Percentiles rank a stretch among this genome's conserved stretches.
Evolutionary conservation across 2,888 invertebrate genomes (phyloP).

Genomic region (Mesorhabditis sp.): DNA sequence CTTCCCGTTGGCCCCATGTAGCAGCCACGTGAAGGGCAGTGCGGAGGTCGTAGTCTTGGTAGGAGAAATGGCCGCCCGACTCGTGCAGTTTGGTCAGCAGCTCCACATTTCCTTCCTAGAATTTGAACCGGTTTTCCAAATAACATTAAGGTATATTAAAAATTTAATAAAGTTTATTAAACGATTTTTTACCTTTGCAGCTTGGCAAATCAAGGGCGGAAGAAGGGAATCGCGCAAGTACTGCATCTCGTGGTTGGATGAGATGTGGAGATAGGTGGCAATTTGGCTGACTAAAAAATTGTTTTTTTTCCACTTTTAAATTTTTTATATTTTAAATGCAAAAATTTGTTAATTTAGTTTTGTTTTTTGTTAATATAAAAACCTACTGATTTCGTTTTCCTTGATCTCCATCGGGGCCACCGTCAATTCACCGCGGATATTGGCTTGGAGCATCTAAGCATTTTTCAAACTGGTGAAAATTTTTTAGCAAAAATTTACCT

Average conservation of each 20-base stretch:
- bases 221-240: slow-evolving; percentile 65
- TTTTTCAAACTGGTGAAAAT: slow-evolving; percentile 1
- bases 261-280: slow-evolving; percentile 47
- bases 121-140: neutral
- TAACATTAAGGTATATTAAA: neutral
- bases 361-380: neutral
- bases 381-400: slow-evolving; percentile 54
- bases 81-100: slow-evolving; percentile 13
- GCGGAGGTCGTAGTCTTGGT: slow-evolving; percentile 72
- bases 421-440: slow-evolving; percentile 78
- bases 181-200: slow-evolving; percentile 63
- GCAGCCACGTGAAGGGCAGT: slow-evolving; percentile 80
- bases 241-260: slow-evolving; percentile 46
- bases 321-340: slow-evolving; percentile 5
- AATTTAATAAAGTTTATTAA: neutral
- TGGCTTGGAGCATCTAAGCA: slow-evolving; percentile 71
- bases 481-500: slow-evolving; percentile 34
- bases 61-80: slow-evolving; percentile 74
- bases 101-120: neutral
- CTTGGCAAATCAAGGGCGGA: slow-evolving; percentile 71
- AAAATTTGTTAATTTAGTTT: slow-evolving; percentile 6
- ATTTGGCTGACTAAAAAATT: slow-evolving; percentile 47
- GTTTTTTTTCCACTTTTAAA: neutral
- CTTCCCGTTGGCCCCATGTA: slow-evolving; percentile 68
- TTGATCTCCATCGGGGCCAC: slow-evolving; percentile 44